These are phyloP conservation scores for Porites evermanni DNA, from an alignment of 92 coral and sea anemone species.

Conservation along the genomic window DNA sequence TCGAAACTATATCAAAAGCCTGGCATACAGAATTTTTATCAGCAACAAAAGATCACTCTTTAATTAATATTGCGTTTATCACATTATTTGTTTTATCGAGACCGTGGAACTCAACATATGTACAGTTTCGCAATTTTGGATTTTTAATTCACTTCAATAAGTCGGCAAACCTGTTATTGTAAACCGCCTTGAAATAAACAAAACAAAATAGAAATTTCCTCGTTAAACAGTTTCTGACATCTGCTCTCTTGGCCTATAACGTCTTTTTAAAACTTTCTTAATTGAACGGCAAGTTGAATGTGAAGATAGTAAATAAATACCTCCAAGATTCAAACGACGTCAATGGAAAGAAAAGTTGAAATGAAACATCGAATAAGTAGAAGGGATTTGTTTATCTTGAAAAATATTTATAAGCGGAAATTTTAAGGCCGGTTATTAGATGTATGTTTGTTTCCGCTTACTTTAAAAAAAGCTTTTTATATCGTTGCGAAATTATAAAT, in stretches of 20 bases:
- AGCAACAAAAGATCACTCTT: not conserved
- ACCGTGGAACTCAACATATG: conserved; percentile 20
- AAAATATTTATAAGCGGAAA: conserved; percentile 8
- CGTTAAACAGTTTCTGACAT: not conserved
- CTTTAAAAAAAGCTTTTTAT: not conserved
- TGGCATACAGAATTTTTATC: not conserved
- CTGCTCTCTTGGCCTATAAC: not conserved
- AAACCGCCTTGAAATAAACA: not conserved
- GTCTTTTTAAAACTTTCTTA: conserved; percentile 10
- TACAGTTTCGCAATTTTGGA: not conserved
- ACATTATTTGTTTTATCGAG: not conserved
- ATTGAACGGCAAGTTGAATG: conserved; percentile 17
- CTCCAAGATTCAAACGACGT: too few relatives aligned
- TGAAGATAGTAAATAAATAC: not conserved
- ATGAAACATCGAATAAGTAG: not conserved
- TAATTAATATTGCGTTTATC: not conserved
- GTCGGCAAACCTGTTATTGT: conserved; percentile 20
- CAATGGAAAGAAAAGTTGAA: not conserved
- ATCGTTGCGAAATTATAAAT: not conserved
- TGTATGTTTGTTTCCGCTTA: conserved; percentile 16
- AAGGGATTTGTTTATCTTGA: not conserved
- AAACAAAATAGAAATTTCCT: not conserved
- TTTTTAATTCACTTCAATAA: not conserved
- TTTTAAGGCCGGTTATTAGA: not conserved
- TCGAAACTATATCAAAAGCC: not conserved